A percentile compares a stretch with the other conserved stretches of the same genome.
Evolutionary conservation across 2,888 invertebrate species (phyloP).

Genomic region (Orchesellides sinensis): DNA sequence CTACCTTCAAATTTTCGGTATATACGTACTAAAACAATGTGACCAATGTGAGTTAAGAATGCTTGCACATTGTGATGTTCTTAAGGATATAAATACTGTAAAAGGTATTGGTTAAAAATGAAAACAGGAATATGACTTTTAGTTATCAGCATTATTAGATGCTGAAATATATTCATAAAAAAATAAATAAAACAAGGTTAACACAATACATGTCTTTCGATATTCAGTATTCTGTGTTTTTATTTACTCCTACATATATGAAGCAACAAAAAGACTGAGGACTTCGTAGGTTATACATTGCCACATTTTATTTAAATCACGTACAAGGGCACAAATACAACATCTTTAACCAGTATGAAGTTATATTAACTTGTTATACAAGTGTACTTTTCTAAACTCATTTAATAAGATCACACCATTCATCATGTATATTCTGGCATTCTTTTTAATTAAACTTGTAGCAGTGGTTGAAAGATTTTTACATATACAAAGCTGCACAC

Average conservation of each 20-base stretch:
- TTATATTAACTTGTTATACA: background rate
- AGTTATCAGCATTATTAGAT: background rate
- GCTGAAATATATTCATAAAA: background rate
- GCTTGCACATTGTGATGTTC: no score
- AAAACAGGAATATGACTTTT: background rate
- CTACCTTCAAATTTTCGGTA: no score
- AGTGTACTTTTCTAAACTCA: background rate
- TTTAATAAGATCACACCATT: conserved; percentile 11
- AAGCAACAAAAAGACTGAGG: conserved; percentile 19
- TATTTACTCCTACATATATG: conserved; percentile 33
- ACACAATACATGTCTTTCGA: background rate
- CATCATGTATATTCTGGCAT: background rate
- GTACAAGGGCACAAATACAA: conserved; percentile 1
- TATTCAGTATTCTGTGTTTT: conserved; percentile 26
- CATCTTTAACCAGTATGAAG: background rate
- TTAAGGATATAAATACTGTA: no score
- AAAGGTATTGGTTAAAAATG: background rate
- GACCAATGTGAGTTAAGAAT: no score
- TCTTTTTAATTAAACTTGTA: background rate
- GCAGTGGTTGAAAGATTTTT: conserved; percentile 20
- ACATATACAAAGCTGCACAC: conserved; percentile 26
- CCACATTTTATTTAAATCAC: conserved; percentile 23
- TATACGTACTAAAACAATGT: no score
- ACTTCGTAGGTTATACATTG: background rate
- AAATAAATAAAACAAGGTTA: background rate